Percentiles rank a stretch among this genome's conserved stretches.
Conservation (phyloP, 2,888 invertebrate genomes). For the Nomada fucata region DNA sequence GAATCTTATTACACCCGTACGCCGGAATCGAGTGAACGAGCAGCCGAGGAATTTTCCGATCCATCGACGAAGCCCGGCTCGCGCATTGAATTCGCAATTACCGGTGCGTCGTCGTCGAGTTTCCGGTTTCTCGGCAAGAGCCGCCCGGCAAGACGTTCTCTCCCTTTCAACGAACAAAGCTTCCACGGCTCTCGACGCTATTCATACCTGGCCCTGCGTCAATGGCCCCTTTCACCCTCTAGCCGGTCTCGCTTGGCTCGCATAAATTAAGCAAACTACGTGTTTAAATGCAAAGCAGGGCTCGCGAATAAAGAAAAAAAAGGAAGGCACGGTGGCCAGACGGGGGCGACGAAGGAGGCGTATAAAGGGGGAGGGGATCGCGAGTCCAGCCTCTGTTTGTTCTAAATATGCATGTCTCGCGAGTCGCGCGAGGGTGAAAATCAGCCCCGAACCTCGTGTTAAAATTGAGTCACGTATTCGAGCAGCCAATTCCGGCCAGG, state of each 20-base stretch:
- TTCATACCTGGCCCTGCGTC: constrained; percentile 57
- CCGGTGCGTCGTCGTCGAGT: constrained; percentile 18
- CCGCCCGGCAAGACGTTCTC: constrained; percentile 24
- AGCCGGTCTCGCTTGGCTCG: constrained; percentile 24
- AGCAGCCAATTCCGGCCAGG: constrained; percentile 41
- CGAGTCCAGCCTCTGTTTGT: constrained; percentile 42
- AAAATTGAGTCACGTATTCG: constrained; percentile 70
- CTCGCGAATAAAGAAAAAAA: constrained; percentile 53
- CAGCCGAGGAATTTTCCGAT: not conserved
- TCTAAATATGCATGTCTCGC: constrained; percentile 56
- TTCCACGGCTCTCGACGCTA: constrained; percentile 56
- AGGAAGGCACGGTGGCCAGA: not conserved
- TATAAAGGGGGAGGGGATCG: constrained; percentile 1
- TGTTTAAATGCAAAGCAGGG: constrained; percentile 76
- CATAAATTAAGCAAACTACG: constrained; percentile 71
- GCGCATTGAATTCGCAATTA: constrained; percentile 30
- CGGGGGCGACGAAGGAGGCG: not conserved
- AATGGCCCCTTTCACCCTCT: constrained; percentile 46
- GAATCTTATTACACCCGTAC: too few relatives aligned
- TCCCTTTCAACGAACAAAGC: constrained; percentile 61
- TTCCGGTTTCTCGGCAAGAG: constrained; percentile 36
- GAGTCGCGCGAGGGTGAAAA: constrained; percentile 38
- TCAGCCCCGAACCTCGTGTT: constrained; percentile 51
- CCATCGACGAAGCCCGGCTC: constrained; percentile 7
- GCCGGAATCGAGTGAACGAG: not conserved